Conservation (phyloP, 2,888 invertebrate species). For the Nomada fabriciana region DNA sequence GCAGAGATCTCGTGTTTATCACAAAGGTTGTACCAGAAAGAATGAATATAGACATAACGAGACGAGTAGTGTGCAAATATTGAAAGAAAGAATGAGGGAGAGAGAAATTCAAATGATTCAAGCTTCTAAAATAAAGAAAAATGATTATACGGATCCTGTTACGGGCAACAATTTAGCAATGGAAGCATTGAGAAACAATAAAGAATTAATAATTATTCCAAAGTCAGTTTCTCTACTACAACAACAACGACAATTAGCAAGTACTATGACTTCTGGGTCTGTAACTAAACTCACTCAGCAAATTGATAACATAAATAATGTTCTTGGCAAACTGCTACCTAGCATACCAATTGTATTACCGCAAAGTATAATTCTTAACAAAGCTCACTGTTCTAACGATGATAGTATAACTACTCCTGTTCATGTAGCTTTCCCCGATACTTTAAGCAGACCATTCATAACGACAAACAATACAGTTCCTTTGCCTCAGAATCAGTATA, state of each 20-base stretch:
- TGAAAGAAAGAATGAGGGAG: conserved; percentile 79
- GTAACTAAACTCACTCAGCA: conserved; percentile 36
- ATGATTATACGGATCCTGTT: conserved; percentile 76
- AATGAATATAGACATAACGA: conserved; percentile 78
- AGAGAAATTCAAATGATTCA: conserved; percentile 79
- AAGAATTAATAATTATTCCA: conserved; percentile 80
- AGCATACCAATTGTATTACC: conserved; percentile 71
- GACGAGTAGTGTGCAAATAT: conserved; percentile 72
- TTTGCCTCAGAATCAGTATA: conserved; percentile 49
- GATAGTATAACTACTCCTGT: conserved; percentile 29
- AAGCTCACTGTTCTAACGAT: conserved; percentile 35
- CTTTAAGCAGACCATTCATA: conserved; percentile 8
- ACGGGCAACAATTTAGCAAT: conserved; percentile 74
- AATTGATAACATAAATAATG: conserved; percentile 57
- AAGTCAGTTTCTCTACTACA: conserved; percentile 56
- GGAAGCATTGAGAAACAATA: conserved; percentile 77
- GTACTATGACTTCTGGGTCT: conserved; percentile 64
- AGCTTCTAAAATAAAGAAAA: conserved; percentile 71
- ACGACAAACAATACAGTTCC: conserved; percentile 21
- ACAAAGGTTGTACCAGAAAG: conserved; percentile 77
- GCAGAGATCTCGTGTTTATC: conserved; percentile 74
- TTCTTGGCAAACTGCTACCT: conserved; percentile 66
- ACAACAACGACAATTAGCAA: conserved; percentile 53
- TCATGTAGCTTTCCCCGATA: conserved; percentile 38
- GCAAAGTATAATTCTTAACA: conserved; percentile 61